Evolutionary conservation across 2,113 vertebrate genomes (phyloP), one percentile per base, ranked within the genome.

Genomic region (Callionymus lyra): DNA sequence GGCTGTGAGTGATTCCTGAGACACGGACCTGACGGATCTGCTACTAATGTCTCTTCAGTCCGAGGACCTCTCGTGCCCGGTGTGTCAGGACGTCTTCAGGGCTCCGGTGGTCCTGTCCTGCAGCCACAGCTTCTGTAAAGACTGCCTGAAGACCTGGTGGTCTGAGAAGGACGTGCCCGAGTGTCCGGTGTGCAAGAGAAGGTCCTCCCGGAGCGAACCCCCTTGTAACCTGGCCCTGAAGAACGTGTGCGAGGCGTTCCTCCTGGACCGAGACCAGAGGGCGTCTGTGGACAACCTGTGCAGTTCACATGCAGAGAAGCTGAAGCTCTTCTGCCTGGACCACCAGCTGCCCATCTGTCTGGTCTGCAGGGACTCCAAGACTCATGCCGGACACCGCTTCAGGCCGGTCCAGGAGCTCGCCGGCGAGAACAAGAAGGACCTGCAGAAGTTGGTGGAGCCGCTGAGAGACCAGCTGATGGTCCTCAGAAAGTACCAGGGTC

Each of bases 261-360:
- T 34, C 2, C 33, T 11, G 3, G 10, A 13, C 14, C 16, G 31
- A 16, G 31, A 9, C 6, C 33, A 8, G 6, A 0, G 9, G 9
- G 32, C 12, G 6, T 2, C 27, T 1, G 16, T 18, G 8, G 31
- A 4, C 9, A 11, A 27, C 21, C 21, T 10, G 6, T 44, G 43
- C 43, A 17, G 3, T n/a, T 9, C 44, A 9, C 41, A 53, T 12
- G 19, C 16, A 2, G 40, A 52, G 33, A 44, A 47, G 21, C 35
- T 32, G 13, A 31, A 31, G 14, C 27, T 39, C 10, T 49, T 32
- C 37, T 49, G 47, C 6, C 19, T 38, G 45, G 21, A 47, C 6
- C 35, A 47, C 38, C 34, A 31, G 34, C 45, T 38, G 35, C 35
- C 45, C 11, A 35, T 38, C n/a, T 47, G 45, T 12, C 6, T 16